These are phyloP conservation scores for Ostrea denselamellosa DNA, from an alignment of 1,140 invertebrate genomes.

Conservation along the genomic window DNA sequence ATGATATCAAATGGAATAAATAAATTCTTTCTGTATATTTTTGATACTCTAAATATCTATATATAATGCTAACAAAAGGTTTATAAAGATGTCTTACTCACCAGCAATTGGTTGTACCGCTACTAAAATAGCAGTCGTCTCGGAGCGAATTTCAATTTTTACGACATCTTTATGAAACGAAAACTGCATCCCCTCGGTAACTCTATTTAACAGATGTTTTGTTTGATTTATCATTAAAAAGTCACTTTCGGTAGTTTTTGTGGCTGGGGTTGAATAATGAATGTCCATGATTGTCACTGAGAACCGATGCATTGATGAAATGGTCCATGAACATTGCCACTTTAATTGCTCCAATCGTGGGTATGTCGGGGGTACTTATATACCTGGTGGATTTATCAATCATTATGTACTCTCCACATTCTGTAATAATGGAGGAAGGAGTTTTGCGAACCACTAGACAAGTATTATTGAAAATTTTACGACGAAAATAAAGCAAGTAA, in stretches of 20 bases:
- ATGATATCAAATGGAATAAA: too few species aligned
- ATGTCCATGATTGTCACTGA: background rate
- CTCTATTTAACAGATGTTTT: background rate
- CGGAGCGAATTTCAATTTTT: background rate
- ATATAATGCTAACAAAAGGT: too few species aligned
- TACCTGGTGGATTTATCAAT: background rate
- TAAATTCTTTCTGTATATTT: too few species aligned
- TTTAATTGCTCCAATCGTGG: background rate
- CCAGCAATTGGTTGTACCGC: background rate
- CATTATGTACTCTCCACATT: background rate
- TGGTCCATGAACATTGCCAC: background rate
- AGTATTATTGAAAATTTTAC: background rate
- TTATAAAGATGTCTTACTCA: background rate
- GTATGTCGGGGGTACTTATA: background rate
- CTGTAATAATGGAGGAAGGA: background rate
- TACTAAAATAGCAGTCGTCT: background rate
- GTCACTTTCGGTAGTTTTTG: background rate
- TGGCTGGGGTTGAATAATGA: background rate
- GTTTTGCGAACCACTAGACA: too few species aligned
- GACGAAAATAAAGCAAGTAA: background rate
- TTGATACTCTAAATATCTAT: too few species aligned
- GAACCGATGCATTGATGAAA: background rate
- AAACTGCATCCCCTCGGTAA: background rate
- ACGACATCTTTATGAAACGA: background rate
- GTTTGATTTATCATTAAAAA: background rate